Percentiles rank a stretch among this genome's conserved stretches.
Evolutionary conservation across 2,113 vertebrate species (phyloP).

Genomic region (Cyrtonyx montezumae): DNA sequence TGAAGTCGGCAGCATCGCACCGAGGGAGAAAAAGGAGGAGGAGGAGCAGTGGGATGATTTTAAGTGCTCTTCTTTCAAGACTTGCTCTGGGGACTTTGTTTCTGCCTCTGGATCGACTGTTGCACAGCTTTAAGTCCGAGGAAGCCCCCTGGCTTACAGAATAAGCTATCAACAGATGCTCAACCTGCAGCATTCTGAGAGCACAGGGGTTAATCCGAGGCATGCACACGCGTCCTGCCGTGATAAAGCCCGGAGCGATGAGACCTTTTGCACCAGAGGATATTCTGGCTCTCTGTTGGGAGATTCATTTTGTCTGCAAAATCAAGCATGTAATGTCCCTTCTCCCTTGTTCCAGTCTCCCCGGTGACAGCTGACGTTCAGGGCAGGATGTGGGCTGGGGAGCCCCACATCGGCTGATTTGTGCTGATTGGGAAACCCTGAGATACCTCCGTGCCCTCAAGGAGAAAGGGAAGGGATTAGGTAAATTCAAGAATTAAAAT

Average conservation of each 20-base stretch:
- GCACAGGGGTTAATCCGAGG: not conserved
- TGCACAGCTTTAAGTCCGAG: not conserved
- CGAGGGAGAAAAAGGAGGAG: not conserved
- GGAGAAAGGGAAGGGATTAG: not conserved
- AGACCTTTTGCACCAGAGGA: not conserved
- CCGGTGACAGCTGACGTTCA: not conserved
- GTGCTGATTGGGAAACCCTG: not conserved
- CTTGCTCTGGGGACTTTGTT: not conserved
- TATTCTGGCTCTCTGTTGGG: not conserved
- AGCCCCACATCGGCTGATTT: not conserved
- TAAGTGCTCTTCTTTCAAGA: not conserved
- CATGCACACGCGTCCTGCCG: not conserved
- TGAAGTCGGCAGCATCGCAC: not conserved
- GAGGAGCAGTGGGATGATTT: not conserved
- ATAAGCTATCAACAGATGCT: not conserved
- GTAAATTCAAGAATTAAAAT: not conserved
- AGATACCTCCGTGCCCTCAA: not conserved
- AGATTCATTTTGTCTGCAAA: constrained; percentile 46
- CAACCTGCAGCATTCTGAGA: not conserved
- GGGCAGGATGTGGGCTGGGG: not conserved
- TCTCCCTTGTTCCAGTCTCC: constrained; percentile 16
- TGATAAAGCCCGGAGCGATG: not conserved
- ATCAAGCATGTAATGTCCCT: constrained; percentile 37
- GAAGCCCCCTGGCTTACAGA: not conserved
- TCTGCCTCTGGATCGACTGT: not conserved